Percentiles rank a stretch among this genome's conserved stretches.
phyloP scores from a whole-genome alignment of 2,888 invertebrate genomes.

The Oxycera nigricornis region DNA sequence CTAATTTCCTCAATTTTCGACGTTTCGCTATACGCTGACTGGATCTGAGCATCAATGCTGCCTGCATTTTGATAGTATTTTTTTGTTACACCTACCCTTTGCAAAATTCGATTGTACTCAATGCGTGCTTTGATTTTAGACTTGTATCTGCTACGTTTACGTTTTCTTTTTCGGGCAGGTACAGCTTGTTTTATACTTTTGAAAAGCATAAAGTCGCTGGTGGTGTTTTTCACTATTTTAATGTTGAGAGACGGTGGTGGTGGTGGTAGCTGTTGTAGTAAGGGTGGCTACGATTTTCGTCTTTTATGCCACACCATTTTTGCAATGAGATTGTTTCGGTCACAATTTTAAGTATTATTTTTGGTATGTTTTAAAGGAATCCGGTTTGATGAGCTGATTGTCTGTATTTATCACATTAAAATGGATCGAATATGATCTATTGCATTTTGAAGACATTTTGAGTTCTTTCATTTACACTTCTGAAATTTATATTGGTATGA shows the following conservation, averaged over 20 bases:
- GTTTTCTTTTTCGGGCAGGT: slow-evolving; percentile 11
- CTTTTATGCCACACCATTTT: slow-evolving; percentile 36
- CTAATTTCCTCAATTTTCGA: slow-evolving; percentile 78
- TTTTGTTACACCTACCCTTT: slow-evolving; percentile 15
- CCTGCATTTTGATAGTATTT: slow-evolving; percentile 75
- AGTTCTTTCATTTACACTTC: too few species aligned
- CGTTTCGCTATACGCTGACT: slow-evolving; percentile 84
- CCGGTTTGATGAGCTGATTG: slow-evolving; percentile 8
- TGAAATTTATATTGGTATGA: too few species aligned
- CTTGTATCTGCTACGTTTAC: slow-evolving; percentile 25
- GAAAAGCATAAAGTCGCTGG: slow-evolving; percentile 13
- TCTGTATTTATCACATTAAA: slow-evolving; percentile 20
- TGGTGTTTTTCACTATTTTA: background rate
- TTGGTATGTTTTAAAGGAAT: background rate
- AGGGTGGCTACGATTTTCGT: slow-evolving; percentile 8
- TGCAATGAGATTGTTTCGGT: background rate
- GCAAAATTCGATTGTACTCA: background rate
- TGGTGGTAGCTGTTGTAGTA: slow-evolving; percentile 10
- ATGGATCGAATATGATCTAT: too few species aligned
- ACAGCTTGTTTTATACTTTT: background rate
- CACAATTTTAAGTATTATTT: background rate
- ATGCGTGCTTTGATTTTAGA: background rate
- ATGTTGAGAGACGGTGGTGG: background rate
- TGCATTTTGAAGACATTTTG: too few species aligned
- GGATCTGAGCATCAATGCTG: slow-evolving; percentile 90